Evolutionary conservation across 1,140 invertebrate species (phyloP).

Genomic region (Drosophila littoralis): DNA sequence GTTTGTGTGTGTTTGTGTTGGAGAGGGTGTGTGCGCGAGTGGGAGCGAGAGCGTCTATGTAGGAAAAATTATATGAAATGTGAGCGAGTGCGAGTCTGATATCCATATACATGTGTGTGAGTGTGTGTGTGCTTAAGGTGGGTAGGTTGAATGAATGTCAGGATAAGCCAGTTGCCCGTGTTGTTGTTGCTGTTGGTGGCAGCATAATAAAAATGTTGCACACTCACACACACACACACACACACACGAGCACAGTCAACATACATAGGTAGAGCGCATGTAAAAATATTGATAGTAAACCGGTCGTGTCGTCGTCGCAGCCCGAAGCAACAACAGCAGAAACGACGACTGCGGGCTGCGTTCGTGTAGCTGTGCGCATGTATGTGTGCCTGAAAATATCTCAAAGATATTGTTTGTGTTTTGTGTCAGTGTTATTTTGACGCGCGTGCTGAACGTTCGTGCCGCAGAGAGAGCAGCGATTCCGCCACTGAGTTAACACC

Average conservation of each 20-base stretch:
- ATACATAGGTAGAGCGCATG: conserved; percentile 27
- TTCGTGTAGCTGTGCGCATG: conserved; percentile 23
- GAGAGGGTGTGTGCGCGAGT: conserved; percentile 42
- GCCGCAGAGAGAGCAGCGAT: conserved; percentile 48
- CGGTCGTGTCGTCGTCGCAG: conserved; percentile 54
- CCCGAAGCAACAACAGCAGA: conserved; percentile 40
- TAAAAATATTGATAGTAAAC: conserved; percentile 61
- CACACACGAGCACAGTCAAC: conserved; percentile 1
- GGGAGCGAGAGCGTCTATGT: conserved; percentile 62
- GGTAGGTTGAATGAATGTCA: conserved; percentile 77
- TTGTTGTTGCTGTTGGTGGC: conserved; percentile 43
- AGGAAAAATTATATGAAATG: conserved; percentile 83
- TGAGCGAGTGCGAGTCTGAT: conserved; percentile 55
- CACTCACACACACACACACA: conserved; percentile 46
- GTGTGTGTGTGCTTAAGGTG: conserved; percentile 67
- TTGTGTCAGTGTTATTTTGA: conserved; percentile 83
- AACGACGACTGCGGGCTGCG: conserved; percentile 42
- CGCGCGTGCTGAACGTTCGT: conserved; percentile 83
- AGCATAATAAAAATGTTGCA: conserved; percentile 70
- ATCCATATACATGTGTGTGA: conserved; percentile 21
- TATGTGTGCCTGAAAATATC: conserved; percentile 47
- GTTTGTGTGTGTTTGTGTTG: conserved; percentile 18
- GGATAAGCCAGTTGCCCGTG: conserved; percentile 52
- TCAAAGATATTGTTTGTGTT: conserved; percentile 76
- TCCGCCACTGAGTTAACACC: conserved; percentile 22